These are phyloP conservation scores for Psilopogon haemacephalus DNA, from an alignment of 2,113 vertebrate genomes.

Conservation along the genomic window DNA sequence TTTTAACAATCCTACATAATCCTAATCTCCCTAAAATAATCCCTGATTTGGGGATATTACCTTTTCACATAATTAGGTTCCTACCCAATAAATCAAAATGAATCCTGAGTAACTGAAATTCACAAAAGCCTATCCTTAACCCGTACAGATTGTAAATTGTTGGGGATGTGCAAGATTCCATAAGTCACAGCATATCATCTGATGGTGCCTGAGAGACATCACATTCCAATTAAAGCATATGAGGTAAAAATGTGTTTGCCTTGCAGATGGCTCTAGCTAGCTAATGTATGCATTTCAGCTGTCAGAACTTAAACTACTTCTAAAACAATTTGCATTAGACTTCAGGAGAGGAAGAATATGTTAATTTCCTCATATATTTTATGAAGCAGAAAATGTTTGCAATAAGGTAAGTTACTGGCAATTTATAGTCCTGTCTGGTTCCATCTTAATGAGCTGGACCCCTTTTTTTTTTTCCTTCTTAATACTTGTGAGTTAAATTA, in stretches of 20 bases:
- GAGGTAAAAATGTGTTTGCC: constrained; percentile 24
- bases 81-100: neutral
- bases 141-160: neutral
- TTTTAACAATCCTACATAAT: neutral
- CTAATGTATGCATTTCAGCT: constrained; percentile 52
- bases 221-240: neutral
- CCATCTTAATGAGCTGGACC: neutral
- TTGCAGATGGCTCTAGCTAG: constrained; percentile 39
- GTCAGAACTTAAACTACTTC: constrained; percentile 30
- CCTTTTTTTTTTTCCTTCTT: neutral
- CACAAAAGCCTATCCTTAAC: neutral
- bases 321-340: constrained; percentile 31
- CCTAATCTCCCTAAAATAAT: neutral
- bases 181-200: neutral
- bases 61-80: neutral
- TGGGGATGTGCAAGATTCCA: neutral
- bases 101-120: neutral
- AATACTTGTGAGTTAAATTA: neutral
- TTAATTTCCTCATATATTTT: constrained; percentile 13
- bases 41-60: neutral
- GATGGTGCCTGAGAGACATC: constrained; percentile 20
- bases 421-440: neutral
- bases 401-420: neutral
- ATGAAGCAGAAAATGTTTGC: neutral
- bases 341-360: neutral